These are phyloP conservation scores for Corythaeola cristata DNA, from an alignment of 2,113 vertebrate species.

Conservation along the genomic window DNA sequence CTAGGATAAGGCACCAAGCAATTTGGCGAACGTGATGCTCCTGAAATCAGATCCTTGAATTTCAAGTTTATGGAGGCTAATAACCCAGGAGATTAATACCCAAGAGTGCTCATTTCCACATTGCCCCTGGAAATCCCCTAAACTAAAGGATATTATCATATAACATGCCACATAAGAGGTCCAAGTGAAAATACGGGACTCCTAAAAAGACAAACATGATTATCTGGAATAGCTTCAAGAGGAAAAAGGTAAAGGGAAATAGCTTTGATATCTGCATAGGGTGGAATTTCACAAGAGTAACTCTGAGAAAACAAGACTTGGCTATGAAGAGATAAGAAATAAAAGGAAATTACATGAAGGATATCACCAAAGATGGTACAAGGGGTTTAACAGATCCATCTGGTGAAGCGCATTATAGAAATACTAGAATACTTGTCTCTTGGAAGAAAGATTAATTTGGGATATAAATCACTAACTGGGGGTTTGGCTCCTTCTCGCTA, in stretches of 20 bases:
- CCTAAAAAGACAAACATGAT: not conserved
- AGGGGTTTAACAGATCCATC: slow-evolving; percentile 6
- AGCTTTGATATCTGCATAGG: not conserved
- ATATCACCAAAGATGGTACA: slow-evolving; percentile 8
- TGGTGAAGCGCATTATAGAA: not conserved
- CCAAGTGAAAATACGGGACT: not conserved
- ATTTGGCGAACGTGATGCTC: not conserved
- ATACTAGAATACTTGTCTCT: not conserved
- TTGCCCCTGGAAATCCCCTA: not conserved
- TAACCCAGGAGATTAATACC: not conserved
- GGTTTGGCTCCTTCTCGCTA: not conserved
- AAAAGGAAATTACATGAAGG: not conserved
- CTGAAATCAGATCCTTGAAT: not conserved
- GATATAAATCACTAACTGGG: not conserved
- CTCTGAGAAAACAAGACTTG: not conserved
- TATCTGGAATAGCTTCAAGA: not conserved
- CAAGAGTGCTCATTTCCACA: not conserved
- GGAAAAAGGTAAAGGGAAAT: not conserved
- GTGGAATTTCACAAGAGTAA: not conserved
- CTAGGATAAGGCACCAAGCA: not conserved
- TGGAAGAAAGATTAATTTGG: not conserved
- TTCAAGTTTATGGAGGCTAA: not conserved
- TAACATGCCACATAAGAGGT: not conserved
- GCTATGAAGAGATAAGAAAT: not conserved
- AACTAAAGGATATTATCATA: not conserved